Evolutionary conservation across 2,113 vertebrate species (phyloP).

Genomic region (Bombycilla garrulus): DNA sequence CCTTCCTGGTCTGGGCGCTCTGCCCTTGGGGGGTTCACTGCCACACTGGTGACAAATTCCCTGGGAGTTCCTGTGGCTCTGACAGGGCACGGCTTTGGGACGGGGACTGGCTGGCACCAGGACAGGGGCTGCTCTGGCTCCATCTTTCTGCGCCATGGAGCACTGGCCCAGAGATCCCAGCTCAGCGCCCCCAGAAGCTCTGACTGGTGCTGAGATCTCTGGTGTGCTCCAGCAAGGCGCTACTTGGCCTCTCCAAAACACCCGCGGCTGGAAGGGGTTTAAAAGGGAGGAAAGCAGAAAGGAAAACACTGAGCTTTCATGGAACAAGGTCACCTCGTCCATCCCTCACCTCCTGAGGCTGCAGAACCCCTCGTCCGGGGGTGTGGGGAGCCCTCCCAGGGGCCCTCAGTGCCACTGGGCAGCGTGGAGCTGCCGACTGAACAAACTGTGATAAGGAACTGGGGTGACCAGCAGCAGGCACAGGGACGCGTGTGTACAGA

Average conservation of each 20-base stretch:
- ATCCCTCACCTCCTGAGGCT: not conserved
- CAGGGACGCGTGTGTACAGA: conserved; percentile 8
- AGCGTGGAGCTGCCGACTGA: not conserved
- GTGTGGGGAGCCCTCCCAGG: not conserved
- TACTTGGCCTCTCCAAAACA: not conserved
- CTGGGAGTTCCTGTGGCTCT: not conserved
- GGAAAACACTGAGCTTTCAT: not conserved
- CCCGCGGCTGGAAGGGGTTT: accelerated
- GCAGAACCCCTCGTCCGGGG: accelerated
- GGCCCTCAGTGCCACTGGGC: not conserved
- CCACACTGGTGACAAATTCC: not conserved
- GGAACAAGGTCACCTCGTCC: not conserved
- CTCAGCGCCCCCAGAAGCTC: not conserved
- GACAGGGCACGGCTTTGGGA: not conserved
- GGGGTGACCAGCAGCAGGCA: conserved; percentile 29
- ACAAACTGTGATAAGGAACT: conserved; percentile 64
- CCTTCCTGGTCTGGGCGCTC: no score
- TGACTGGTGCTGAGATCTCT: not conserved
- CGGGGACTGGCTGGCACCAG: not conserved
- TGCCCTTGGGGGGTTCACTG: no score
- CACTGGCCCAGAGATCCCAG: not conserved
- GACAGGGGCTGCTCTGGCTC: not conserved
- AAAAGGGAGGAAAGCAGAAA: not conserved
- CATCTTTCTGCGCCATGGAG: accelerated
- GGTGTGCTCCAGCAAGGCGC: not conserved